Conservation (phyloP, 1,140 invertebrate genomes). For the Phortica variegata region DNA sequence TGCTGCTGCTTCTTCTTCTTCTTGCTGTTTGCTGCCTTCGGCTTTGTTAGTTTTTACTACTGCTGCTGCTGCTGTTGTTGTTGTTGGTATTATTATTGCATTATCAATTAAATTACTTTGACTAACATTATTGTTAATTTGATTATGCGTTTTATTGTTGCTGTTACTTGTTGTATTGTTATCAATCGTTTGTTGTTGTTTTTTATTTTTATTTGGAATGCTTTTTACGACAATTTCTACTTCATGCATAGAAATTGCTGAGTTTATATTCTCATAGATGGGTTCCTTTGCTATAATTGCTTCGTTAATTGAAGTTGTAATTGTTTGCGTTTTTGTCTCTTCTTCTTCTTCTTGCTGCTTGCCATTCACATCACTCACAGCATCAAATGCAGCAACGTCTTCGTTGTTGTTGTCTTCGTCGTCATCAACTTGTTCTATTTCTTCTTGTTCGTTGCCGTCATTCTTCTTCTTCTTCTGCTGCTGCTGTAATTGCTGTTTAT, state of each 20-base stretch:
- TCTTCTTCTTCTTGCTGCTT: constrained; percentile 15
- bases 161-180: constrained; percentile 20
- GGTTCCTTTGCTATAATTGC: constrained; percentile 32
- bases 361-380: neutral
- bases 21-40: constrained; percentile 11
- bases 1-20: constrained; percentile 20
- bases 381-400: no score
- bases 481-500: constrained; percentile 3
- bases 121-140: constrained; percentile 18
- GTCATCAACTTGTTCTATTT: neutral
- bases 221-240: constrained; percentile 43
- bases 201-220: constrained; percentile 44
- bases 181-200: constrained; percentile 4
- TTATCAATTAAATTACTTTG: constrained; percentile 1
- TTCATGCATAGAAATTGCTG: constrained; percentile 46
- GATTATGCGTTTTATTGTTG: constrained; percentile 38
- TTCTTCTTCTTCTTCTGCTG: neutral
- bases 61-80: constrained; percentile 17
- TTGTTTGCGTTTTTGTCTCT: constrained; percentile 4
- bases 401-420: neutral
- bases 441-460: constrained; percentile 2
- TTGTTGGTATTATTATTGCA: constrained; percentile 28
- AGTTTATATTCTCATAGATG: constrained; percentile 54
- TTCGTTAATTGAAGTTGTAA: neutral
- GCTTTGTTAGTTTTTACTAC: constrained; percentile 14